Base-by-base conservation (phyloP, 2,113 vertebrate species). In the Hucho hucho region DNA sequence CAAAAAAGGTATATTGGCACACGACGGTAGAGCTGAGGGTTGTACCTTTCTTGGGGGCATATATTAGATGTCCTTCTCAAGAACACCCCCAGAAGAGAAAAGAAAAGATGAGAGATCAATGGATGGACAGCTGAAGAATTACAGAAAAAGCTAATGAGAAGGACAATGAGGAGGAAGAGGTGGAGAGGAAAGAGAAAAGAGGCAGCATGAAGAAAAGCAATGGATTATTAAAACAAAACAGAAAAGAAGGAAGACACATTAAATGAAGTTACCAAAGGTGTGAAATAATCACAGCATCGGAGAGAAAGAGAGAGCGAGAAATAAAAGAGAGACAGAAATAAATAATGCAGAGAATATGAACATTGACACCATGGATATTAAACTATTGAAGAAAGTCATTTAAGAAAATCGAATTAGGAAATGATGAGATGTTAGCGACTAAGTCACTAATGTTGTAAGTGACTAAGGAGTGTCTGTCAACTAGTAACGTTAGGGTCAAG, bases 31-130 rank as follows among this genome's bases (percentile, higher is more conserved):
- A 56, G 70, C 89, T 80, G 73, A 74, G 83, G 88, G 85, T 86
- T 94, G 94, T 97, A 97, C 96, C 96, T 97, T 95, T 97, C 93
- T 94, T 96, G 86, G 95, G 95, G 91, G 94, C 86, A 95, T 94
- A 95, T 93, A 93, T 95, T 92, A 94, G 93, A 87, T 94, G 94
- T 90, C 96, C 96, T 96, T 97, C 95, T 96, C 94, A 94, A 90
- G 92, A 95, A 92, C 92, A 94, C 94, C 96, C 95, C 95, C 95
- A 95, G 92, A 93, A 89, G 91, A 93, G 90, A 87, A 80, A 81
- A 90, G 79, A 88, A 86, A 92, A 88, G 92, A 94, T 82, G 93
- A 95, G 88, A 93, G 89, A 90, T 95, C 92, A 96, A 89, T 94
- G 93, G 89, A 94, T 94, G 93, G 89, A 94, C 90, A 93, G 89